Conservation (phyloP, 2,797 vertebrate genomes). For the Pseudochirops corinnae region DNA sequence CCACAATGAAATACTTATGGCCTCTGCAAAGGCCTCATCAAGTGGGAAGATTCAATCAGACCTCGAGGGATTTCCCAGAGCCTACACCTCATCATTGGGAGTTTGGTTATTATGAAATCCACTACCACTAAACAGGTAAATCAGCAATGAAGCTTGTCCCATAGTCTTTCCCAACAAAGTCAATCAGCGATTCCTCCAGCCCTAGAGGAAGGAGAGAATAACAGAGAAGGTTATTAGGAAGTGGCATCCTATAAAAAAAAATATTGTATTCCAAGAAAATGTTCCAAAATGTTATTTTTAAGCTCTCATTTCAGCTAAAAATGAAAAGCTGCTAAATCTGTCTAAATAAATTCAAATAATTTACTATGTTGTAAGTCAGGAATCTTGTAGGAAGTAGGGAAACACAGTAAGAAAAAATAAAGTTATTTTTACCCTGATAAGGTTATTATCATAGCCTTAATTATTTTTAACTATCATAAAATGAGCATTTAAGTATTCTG, state of each 20-base stretch:
- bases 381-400: not conserved
- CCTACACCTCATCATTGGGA: not conserved
- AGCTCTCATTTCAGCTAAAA: not conserved
- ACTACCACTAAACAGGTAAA: not conserved
- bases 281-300: not conserved
- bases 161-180: not conserved
- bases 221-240: not conserved
- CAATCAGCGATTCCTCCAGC: not conserved
- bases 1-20: too few species aligned
- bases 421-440: not conserved
- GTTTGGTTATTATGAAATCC: not conserved
- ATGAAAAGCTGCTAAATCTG: not conserved
- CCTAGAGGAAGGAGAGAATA: not conserved
- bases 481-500: not conserved
- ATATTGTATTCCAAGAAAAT: not conserved
- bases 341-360: not conserved
- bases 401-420: not conserved
- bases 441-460: not conserved
- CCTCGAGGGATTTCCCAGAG: too few species aligned
- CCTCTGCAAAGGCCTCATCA: too few species aligned
- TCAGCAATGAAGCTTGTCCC: not conserved
- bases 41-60: too few species aligned
- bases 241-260: not conserved
- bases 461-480: not conserved
- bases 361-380: not conserved